Evolutionary conservation across 2,113 vertebrate genomes (phyloP), one percentile per base, ranked within the genome.

Genomic region (Pitta sordida): DNA sequence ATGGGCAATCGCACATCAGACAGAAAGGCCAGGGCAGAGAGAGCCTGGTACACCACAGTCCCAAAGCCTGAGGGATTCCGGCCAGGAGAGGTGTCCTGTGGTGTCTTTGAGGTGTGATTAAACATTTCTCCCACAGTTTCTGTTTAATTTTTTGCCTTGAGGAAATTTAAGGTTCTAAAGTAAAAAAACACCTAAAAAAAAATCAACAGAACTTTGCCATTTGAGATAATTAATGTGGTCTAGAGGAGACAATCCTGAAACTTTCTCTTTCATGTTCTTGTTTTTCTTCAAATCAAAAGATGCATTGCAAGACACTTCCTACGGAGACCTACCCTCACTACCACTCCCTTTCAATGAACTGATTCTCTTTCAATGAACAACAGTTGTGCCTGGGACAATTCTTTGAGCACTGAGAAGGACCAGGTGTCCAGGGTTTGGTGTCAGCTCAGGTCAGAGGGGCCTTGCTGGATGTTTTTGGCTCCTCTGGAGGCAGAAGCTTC

Each of bases 11-110:
- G 43, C 29, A 15, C 22, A 3, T n/a, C n/a, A 55, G 51, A 13
- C 8, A 20, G 65, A 69, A 15, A n/a, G n/a, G 23, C n/a, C 67
- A 17, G 39, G 71, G 52, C 62, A 51, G 19, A 4, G 29, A 46
- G 30, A 39, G 19, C 7, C 1, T n/a, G 27, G 11, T 0, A 2
- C 21, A 14, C 7, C 51, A 15, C 27, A 11, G 53, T 2, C 53
- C 76, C 55, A 32, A 26, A 39, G 36, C 64, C 64, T 15, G 7
- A 1, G 30, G 53, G 41, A 1, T 60, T 78, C 78, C 32, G 46
- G 2, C 27, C 5, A 6, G 39, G 4, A 41, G 22, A 75, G 20
- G 11, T 34, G 30, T 29, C 48, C 56, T 7, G 8, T 18, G 37
- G 14, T 39, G 16, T 6, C 68, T 86, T 18, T 8, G 27, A 56